A percentile compares a stretch with the other conserved stretches of the same genome.
Conservation (phyloP, 2,797 vertebrate genomes). For the Varecia variegata region DNA sequence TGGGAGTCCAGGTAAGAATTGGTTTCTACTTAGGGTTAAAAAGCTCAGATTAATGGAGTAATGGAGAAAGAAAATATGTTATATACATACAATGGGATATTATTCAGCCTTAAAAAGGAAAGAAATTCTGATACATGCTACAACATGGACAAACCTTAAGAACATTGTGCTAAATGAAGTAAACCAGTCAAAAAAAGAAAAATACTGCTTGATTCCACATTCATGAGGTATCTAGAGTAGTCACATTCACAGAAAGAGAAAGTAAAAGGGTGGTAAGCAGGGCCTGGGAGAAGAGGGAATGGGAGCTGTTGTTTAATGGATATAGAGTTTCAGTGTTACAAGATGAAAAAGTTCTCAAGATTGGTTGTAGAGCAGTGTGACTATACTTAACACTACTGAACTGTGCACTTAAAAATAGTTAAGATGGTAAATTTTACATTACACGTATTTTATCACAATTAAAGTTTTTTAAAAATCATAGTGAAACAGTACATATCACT, state of each 20-base stretch:
- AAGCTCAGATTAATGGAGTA: not conserved
- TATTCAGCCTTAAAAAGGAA: not conserved
- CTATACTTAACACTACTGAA: not conserved
- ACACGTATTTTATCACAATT: not conserved
- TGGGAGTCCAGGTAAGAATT: not conserved
- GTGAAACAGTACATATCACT: not conserved
- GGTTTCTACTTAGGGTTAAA: not conserved
- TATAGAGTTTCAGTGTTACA: not conserved
- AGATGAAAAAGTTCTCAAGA: conserved; percentile 7
- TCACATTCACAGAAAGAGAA: not conserved
- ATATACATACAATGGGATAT: not conserved
- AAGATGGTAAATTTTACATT: not conserved
- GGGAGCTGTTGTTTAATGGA: not conserved
- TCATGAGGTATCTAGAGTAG: not conserved
- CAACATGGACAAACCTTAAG: not conserved
- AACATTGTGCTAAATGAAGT: not conserved
- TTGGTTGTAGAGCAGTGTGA: not conserved
- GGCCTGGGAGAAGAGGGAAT: accelerated
- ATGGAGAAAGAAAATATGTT: not conserved
- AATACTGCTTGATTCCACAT: not conserved
- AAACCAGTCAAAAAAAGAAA: not conserved
- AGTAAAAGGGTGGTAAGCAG: not conserved
- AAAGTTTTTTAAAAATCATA: not conserved
- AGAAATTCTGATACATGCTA: not conserved
- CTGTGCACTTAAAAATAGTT: not conserved